phyloP scores from a whole-genome alignment of 2,113 vertebrate genomes.

The Pimephales promelas region DNA sequence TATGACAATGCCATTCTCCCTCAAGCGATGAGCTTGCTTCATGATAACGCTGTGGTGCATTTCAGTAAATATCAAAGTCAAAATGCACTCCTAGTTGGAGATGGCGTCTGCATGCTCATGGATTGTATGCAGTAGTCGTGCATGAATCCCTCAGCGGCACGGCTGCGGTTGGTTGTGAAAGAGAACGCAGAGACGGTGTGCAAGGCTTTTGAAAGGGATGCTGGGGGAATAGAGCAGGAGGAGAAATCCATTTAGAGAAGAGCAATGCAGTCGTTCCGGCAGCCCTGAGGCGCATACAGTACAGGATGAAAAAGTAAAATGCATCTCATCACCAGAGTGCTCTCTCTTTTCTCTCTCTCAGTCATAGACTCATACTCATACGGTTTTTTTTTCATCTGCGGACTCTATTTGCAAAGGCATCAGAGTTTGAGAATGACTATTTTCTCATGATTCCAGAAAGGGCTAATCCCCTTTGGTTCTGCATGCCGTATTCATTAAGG shows the following conservation, averaged over 20 bases:
- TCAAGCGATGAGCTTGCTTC: not conserved
- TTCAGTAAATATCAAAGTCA: conserved; percentile 26
- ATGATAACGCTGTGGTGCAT: not conserved
- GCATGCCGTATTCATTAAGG: conserved; percentile 33
- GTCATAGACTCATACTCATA: not conserved
- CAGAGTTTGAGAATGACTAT: conserved; percentile 39
- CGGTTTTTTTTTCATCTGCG: conserved; percentile 6
- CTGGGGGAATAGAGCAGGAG: conserved; percentile 29
- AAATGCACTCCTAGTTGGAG: not conserved
- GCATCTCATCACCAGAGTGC: conserved; percentile 31
- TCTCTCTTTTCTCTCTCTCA: not conserved
- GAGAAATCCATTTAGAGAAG: conserved; percentile 40
- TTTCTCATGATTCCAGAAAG: conserved; percentile 47
- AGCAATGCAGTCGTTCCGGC: conserved; percentile 40
- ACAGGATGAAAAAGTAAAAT: conserved; percentile 47
- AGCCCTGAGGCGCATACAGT: conserved; percentile 39
- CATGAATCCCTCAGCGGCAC: not conserved
- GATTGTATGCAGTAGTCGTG: not conserved
- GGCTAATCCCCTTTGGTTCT: conserved; percentile 44
- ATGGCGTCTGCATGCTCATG: not conserved
- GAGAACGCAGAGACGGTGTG: conserved; percentile 27
- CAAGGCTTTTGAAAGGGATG: not conserved
- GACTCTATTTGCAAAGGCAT: conserved; percentile 19
- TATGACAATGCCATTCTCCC: conserved; percentile 5
- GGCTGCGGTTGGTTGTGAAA: conserved; percentile 26